Conservation (phyloP, 2,797 vertebrate genomes). For the Margarornis squamiger region DNA sequence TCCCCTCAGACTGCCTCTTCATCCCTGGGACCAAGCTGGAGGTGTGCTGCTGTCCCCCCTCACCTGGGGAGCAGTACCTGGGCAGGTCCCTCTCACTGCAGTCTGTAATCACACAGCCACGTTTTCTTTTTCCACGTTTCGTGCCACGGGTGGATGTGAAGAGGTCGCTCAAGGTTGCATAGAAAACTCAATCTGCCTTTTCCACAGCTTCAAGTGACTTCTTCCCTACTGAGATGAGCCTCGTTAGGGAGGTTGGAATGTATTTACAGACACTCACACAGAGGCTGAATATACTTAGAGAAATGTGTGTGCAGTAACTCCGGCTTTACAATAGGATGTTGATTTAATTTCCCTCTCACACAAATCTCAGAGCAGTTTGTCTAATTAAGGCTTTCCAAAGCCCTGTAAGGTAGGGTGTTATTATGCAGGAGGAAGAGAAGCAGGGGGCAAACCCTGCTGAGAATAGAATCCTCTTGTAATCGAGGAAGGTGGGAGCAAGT, state of each 20-base stretch:
- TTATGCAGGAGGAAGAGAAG: conserved; percentile 21
- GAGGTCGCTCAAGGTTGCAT: neutral
- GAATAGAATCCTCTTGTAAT: neutral
- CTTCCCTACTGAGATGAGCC: neutral
- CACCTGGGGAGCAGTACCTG: neutral
- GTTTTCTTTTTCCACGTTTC: neutral
- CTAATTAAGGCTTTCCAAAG: conserved; percentile 44
- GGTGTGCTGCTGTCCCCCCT: neutral
- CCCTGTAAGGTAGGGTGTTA: neutral
- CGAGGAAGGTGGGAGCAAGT: neutral
- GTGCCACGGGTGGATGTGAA: neutral
- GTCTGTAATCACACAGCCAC: neutral
- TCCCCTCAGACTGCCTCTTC: neutral
- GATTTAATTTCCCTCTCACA: conserved; percentile 42
- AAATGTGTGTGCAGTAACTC: neutral
- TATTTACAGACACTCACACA: neutral
- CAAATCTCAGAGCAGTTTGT: conserved; percentile 28
- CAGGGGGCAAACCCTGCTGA: neutral
- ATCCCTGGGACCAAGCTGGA: neutral
- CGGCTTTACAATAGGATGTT: conserved; percentile 4
- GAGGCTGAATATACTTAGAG: neutral
- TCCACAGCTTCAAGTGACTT: neutral
- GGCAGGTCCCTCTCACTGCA: neutral
- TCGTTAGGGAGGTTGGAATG: neutral
- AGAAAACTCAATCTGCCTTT: conserved; percentile 8